A percentile compares a stretch with the other conserved stretches of the same genome.
phyloP scores from a whole-genome alignment of 2,113 vertebrate genomes.

The Trematocara stigmaticum region DNA sequence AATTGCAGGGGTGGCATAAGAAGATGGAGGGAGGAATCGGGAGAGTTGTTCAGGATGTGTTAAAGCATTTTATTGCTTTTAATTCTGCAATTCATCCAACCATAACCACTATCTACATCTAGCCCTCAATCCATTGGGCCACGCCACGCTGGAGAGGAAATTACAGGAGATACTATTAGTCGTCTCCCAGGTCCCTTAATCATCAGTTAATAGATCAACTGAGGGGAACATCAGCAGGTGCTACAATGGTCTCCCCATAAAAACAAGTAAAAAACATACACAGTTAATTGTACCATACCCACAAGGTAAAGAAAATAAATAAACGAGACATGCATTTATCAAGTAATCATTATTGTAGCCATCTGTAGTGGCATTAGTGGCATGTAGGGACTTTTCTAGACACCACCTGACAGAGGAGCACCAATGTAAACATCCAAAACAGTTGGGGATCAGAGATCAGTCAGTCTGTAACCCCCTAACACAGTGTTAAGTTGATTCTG shows the following conservation, averaged over 20 bases:
- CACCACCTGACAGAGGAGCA: background rate
- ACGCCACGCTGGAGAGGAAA: slow-evolving; percentile 47
- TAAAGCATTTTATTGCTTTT: slow-evolving; percentile 54
- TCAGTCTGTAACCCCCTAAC: background rate
- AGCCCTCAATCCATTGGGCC: slow-evolving; percentile 25
- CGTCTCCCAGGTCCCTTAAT: slow-evolving; percentile 47
- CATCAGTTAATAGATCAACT: slow-evolving; percentile 37
- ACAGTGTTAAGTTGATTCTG: background rate
- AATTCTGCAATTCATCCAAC: slow-evolving; percentile 39
- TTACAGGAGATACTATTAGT: slow-evolving; percentile 56
- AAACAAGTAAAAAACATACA: background rate
- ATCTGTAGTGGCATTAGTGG: background rate
- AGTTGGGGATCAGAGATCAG: background rate
- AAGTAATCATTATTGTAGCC: background rate
- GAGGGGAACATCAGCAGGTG: slow-evolving; percentile 27
- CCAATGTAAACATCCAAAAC: background rate
- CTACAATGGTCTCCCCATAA: background rate
- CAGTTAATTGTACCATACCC: background rate
- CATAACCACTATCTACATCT: slow-evolving; percentile 41
- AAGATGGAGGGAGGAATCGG: background rate
- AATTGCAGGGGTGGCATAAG: slow-evolving; percentile 27
- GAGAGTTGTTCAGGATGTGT: slow-evolving; percentile 5
- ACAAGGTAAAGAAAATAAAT: background rate
- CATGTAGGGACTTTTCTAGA: background rate
- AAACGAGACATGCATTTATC: background rate